Percentiles rank a stretch among this genome's conserved stretches.
phyloP scores from a whole-genome alignment of 2,113 vertebrate genomes.

The Antigone vipio region DNA sequence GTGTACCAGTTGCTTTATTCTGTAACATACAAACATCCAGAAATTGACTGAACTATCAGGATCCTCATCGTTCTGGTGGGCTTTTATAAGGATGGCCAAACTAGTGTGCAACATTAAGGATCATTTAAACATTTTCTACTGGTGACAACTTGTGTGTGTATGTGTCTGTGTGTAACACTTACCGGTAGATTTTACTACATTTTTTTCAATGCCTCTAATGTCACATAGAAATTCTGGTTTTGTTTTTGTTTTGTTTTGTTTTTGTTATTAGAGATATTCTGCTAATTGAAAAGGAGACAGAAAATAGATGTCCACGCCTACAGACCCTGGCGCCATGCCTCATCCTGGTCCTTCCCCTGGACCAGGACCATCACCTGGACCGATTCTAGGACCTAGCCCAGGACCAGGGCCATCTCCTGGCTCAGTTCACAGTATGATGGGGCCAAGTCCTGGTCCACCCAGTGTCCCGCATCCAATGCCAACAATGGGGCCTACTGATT shows the following conservation, averaged over 20 bases:
- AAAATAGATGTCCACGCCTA: conserved; percentile 91
- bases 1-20: background rate
- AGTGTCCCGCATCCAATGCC: conserved; percentile 86
- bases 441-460: conserved; percentile 93
- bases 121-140: conserved; percentile 24
- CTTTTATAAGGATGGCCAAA: conserved; percentile 4
- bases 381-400: conserved; percentile 95
- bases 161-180: conserved; percentile 1
- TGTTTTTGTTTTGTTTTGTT: conserved; percentile 22
- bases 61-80: background rate
- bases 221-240: conserved; percentile 54
- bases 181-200: background rate
- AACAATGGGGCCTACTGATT: conserved; percentile 85
- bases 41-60: background rate
- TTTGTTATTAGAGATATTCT: conserved; percentile 44
- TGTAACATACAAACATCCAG: background rate
- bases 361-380: conserved; percentile 92
- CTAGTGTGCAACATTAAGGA: background rate
- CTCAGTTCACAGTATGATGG: conserved; percentile 98
- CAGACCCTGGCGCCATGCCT: conserved; percentile 91
- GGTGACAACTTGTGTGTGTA: background rate
- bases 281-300: conserved; percentile 56
- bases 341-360: conserved; percentile 95
- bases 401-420: conserved; percentile 94
- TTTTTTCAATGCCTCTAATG: conserved; percentile 5